Evolutionary conservation across 2,888 invertebrate genomes (phyloP).

Genomic region (Troides oblongomaculatus): DNA sequence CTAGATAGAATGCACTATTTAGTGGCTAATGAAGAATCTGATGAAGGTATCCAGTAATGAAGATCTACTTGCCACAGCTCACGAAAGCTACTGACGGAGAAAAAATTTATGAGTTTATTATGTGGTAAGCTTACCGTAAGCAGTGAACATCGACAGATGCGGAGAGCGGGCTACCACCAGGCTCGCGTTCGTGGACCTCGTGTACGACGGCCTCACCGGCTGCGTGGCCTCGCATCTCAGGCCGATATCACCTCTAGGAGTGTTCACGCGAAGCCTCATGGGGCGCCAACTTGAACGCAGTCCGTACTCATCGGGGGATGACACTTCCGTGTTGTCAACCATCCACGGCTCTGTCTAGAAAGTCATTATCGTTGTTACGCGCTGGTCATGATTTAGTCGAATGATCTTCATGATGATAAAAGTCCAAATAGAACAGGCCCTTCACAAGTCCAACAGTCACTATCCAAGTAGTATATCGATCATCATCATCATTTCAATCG

Average conservation of each 20-base stretch:
- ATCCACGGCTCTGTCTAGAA: conserved; percentile 62
- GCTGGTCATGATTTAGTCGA: too few species aligned
- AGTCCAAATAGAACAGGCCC: too few species aligned
- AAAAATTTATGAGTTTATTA: neutral
- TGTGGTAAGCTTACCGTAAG: conserved; percentile 53
- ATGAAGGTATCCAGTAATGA: too few species aligned
- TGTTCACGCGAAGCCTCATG: conserved; percentile 54
- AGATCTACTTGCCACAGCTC: too few species aligned
- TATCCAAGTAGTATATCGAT: too few species aligned
- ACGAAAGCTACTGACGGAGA: too few species aligned
- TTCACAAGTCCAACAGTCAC: too few species aligned
- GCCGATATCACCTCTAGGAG: conserved; percentile 45
- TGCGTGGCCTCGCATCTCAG: conserved; percentile 69
- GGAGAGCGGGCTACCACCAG: conserved; percentile 64
- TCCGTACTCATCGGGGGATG: conserved; percentile 55
- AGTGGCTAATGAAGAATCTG: too few species aligned
- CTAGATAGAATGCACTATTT: too few species aligned
- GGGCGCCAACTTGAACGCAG: conserved; percentile 66
- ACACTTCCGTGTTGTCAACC: conserved; percentile 62
- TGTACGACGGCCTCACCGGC: conserved; percentile 59
- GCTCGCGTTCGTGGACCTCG: conserved; percentile 51
- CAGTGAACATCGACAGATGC: conserved; percentile 69
- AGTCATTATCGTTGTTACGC: too few species aligned
- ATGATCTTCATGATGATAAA: too few species aligned
- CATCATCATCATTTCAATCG: too few species aligned